A percentile compares a stretch with the other conserved stretches of the same genome.
Evolutionary conservation across 1,140 invertebrate genomes (phyloP).

Genomic region (Ceratosolen fusciceps): DNA sequence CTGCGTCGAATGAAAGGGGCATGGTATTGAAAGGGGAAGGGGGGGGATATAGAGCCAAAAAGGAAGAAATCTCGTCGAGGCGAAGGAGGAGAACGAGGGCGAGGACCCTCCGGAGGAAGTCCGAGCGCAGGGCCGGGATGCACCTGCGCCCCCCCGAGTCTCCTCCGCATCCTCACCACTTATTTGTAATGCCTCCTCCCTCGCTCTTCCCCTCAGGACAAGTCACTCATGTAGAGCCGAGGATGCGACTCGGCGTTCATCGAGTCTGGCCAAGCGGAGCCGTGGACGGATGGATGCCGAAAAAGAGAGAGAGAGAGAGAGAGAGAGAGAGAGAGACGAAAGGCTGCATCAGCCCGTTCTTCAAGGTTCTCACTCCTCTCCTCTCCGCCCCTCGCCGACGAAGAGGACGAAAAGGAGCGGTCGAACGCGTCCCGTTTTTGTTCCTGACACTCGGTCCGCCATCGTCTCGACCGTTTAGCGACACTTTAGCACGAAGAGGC

Average conservation of each 20-base stretch:
- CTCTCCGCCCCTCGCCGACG: not conserved
- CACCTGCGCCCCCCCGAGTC: constrained; percentile 61
- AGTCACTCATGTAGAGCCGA: no score
- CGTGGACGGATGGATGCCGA: no score
- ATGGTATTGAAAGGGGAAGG: no score
- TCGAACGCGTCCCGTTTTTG: not conserved
- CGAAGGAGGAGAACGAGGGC: no score
- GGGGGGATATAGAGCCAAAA: no score
- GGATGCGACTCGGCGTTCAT: no score
- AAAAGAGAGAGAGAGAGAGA: no score
- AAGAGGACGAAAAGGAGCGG: not conserved
- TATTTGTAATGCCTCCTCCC: constrained; percentile 54
- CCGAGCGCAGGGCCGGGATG: constrained; percentile 44
- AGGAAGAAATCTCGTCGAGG: no score
- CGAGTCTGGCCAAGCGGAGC: no score
- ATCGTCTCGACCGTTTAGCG: constrained; percentile 27
- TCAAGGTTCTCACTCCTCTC: not conserved
- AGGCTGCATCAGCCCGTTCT: not conserved
- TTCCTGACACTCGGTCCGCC: not conserved
- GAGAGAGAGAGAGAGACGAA: no score
- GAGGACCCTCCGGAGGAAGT: constrained; percentile 34
- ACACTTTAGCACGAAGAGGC: not conserved
- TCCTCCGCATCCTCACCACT: constrained; percentile 52
- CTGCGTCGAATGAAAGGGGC: no score
- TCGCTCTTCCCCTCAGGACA: not conserved